Percentiles rank a stretch among this genome's conserved stretches.
Conservation (phyloP, 2,797 vertebrate genomes). For the Mormyrops attenuatus region DNA sequence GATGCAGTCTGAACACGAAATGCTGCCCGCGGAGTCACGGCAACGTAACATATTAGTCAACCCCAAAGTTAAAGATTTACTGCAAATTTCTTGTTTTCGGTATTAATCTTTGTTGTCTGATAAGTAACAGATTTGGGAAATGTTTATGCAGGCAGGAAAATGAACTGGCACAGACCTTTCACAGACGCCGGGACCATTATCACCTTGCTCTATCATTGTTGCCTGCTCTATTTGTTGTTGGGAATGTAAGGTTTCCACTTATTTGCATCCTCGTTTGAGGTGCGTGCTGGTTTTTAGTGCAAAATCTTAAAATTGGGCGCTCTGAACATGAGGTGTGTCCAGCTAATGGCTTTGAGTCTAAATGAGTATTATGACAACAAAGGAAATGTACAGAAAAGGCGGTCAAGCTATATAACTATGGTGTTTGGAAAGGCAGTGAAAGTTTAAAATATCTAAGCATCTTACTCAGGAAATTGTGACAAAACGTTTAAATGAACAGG, state of each 20-base stretch:
- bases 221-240: not conserved
- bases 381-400: not conserved
- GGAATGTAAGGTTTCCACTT: not conserved
- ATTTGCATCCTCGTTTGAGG: not conserved
- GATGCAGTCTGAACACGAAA: not conserved
- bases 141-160: not conserved
- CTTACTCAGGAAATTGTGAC: not conserved
- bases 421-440: not conserved
- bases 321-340: not conserved
- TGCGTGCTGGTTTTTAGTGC: not conserved
- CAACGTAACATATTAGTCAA: not conserved
- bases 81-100: not conserved
- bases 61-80: not conserved
- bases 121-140: not conserved
- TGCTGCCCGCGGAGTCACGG: not conserved
- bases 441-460: not conserved
- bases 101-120: not conserved
- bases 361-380: not conserved
- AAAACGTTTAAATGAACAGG: not conserved
- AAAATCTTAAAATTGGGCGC: not conserved
- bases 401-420: not conserved
- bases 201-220: not conserved
- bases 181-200: not conserved
- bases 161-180: not conserved
- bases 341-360: not conserved